Base-by-base conservation (phyloP, 2,888 invertebrate species). In the Drosophila mercatorum region DNA sequence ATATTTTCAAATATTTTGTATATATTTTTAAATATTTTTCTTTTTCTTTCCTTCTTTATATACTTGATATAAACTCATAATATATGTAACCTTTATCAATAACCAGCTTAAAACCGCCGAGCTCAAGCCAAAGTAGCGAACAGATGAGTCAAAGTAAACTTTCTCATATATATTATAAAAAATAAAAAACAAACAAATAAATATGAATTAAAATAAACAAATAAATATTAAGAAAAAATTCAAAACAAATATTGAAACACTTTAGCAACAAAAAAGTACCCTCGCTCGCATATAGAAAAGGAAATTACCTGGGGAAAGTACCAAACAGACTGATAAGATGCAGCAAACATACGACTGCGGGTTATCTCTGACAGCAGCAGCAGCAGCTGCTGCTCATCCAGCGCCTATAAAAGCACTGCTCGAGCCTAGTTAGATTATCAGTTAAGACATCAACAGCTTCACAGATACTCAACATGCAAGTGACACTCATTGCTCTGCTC, bases 391-490 rank as follows among this genome's bases (percentile, higher is more conserved):
- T 28, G 28, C 28, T 28, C 28, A 28, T 28, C 28, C 28, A 5
- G 5, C 28, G 28, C 28, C 28, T 28, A 81, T 81, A 75, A 57
- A 78, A 71, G 56, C 40, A 2, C n/a, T 8, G 51, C 14, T 8
- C 2, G 12, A 17, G 14, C n/a, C 14, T 3, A n/a, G 10, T 0
- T 8, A 8, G 14, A 43, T 34, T 66, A 78, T 68, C 66, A 80
- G 73, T 77, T 47, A 46, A 68, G 17, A 34, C 63, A 68, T 40
- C 17, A 59, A 22, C 26, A 57, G 52, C 34, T 57, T 46, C 61
- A 59, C 61, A 28, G 14, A 22, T 22, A 22, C 6, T 6, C 66
- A 73, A 60, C 8, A 78, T 80, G 78, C 57, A 79, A 22, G 28
- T 67, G 5, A 49, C 53, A 65, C 59, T 69, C 31, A 22, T 73